A percentile compares a stretch with the other conserved stretches of the same genome.
These are phyloP conservation scores for Neogobius melanostomus DNA, from an alignment of 2,113 vertebrate genomes.

Conservation along the genomic window DNA sequence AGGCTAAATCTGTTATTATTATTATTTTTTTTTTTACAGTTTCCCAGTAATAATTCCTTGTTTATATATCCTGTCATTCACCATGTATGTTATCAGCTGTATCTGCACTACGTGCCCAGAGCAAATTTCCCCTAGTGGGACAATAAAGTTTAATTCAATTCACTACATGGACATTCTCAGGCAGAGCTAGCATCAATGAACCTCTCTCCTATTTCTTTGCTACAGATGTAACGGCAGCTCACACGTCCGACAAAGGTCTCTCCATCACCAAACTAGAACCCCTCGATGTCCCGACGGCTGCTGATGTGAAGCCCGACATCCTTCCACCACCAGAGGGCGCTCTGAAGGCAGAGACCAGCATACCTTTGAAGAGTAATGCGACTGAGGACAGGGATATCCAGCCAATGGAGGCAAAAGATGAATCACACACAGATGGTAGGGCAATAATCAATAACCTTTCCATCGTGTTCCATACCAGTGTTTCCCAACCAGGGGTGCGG, in stretches of 20 bases:
- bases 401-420: constrained; percentile 55
- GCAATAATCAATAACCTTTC: background rate
- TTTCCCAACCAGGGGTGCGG: too few relatives aligned
- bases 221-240: constrained; percentile 1
- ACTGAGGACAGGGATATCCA: constrained; percentile 39
- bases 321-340: constrained; percentile 29
- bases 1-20: too few relatives aligned
- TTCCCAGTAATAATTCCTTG: too few relatives aligned
- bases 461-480: too few relatives aligned
- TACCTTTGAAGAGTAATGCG: constrained; percentile 31
- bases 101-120: too few relatives aligned
- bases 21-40: too few relatives aligned
- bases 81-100: too few relatives aligned
- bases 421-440: constrained; percentile 46
- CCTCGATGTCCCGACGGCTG: constrained; percentile 14
- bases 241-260: constrained; percentile 14
- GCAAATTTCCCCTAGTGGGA: too few relatives aligned
- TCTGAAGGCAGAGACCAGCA: constrained; percentile 13
- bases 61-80: too few relatives aligned
- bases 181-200: background rate
- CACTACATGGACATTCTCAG: background rate
- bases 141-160: background rate
- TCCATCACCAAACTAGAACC: constrained; percentile 18
- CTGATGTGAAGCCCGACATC: constrained; percentile 19
- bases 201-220: constrained; percentile 1